Evolutionary conservation across 1,140 invertebrate species (phyloP).

Genomic region (Brachionus asplanchnoidis): DNA sequence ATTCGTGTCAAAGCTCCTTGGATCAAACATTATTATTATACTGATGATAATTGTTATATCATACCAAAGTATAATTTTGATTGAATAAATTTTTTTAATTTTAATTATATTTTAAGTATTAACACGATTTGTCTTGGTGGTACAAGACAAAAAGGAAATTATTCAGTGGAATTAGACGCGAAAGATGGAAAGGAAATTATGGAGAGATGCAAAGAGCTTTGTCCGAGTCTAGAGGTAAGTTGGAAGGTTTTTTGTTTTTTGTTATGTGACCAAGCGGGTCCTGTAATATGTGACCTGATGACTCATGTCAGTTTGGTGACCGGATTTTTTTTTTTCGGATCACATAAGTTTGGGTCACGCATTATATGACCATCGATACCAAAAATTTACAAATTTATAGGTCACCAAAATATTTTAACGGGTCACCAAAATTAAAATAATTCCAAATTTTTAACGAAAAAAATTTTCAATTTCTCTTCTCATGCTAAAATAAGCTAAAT

Average conservation of each 20-base stretch:
- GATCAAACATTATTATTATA: conserved; percentile 78
- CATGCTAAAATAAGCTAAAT: neutral
- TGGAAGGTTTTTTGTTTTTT: too few species aligned
- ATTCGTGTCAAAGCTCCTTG: conserved; percentile 66
- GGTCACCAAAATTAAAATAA: too few species aligned
- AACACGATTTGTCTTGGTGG: conserved; percentile 71
- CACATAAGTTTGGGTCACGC: too few species aligned
- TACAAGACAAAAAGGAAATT: conserved; percentile 72
- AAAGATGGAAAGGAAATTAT: conserved; percentile 69
- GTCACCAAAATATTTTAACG: too few species aligned
- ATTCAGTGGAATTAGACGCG: conserved; percentile 64
- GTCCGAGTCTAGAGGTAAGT: conserved; percentile 64
- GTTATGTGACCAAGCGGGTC: too few species aligned
- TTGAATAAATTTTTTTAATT: neutral
- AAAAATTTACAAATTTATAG: too few species aligned
- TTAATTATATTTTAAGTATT: conserved; percentile 56
- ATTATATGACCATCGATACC: too few species aligned
- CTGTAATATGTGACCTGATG: too few species aligned
- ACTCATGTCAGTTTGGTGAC: too few species aligned
- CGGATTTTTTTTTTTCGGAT: too few species aligned
- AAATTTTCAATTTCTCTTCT: neutral
- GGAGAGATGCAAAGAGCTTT: conserved; percentile 66
- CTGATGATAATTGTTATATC: conserved; percentile 76
- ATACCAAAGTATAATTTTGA: conserved; percentile 62
- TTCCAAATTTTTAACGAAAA: neutral